Base-by-base conservation (phyloP, 1,140 invertebrate genomes). In the Littorina saxatilis region DNA sequence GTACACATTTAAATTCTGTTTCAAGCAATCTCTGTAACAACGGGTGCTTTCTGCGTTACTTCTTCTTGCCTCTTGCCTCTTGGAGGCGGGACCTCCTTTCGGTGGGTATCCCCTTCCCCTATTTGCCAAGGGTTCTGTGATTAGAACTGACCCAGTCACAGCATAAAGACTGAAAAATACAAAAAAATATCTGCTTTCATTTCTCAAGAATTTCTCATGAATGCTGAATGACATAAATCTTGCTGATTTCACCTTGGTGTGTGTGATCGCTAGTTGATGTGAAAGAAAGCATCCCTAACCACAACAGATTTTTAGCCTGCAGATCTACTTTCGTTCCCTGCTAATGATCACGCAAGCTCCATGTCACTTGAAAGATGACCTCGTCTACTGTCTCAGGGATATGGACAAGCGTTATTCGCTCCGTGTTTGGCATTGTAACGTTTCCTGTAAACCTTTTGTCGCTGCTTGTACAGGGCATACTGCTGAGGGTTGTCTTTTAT, bases 381-480 rank as follows among this genome's bases (percentile, higher is more conserved):
- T n/a, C n/a, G n/a, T n/a, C n/a, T n/a, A n/a, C n/a, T n/a, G n/a
- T n/a, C n/a, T n/a, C n/a, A n/a, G n/a, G n/a, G n/a, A n/a, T n/a
- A n/a, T n/a, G n/a, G n/a, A n/a, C n/a, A n/a, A n/a, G n/a, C n/a
- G n/a, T n/a, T n/a, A n/a, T n/a, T n/a, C n/a, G n/a, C n/a, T 40
- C 35, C 39, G 32, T 39, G 32, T 39, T 23, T 68, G 32, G 15
- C 66, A 13, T 39, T 9, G 35, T 68, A 68, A 39, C 66, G 5
- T 68, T 23, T 23, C 2, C 66, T 68, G 66, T 68, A 68, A 17
- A 35, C 35, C 5, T 39, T 39, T 32, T 68, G 66, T 2, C 66
- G 66, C 66, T 39, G 66, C 35, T 68, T 68, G 66, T 68, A 68
- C 15, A 68, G 35, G 23, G 66, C 66, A 40, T 68, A 35, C 35